Conservation (phyloP, 2,888 invertebrate species). For the Melikaiella ostensackeni region DNA sequence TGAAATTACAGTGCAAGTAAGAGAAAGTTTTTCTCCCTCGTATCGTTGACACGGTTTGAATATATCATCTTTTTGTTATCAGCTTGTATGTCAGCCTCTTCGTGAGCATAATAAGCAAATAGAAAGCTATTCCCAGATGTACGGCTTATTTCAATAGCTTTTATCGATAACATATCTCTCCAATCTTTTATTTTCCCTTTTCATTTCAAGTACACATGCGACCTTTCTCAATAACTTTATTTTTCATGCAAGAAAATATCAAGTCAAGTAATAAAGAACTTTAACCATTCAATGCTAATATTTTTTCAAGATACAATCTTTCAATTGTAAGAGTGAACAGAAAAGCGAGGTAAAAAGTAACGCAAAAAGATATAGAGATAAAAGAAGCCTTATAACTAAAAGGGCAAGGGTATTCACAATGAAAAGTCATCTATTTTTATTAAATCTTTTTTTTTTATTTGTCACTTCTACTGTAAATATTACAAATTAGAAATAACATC, state of each 20-base stretch:
- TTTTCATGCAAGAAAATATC: background rate
- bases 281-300: background rate
- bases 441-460: constrained; percentile 56
- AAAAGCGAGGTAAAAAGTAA: no score
- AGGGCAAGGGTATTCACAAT: background rate
- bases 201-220: background rate
- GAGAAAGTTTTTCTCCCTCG: background rate
- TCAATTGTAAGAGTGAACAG: no score
- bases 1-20: background rate
- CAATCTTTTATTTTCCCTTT: background rate
- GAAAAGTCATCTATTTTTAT: constrained; percentile 41
- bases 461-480: constrained; percentile 63
- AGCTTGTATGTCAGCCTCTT: constrained; percentile 5
- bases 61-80: background rate
- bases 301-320: background rate
- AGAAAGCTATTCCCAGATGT: background rate
- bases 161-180: constrained; percentile 1
- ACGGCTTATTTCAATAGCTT: constrained; percentile 10
- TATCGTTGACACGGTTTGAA: background rate
- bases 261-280: background rate
- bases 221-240: background rate
- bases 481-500: constrained; percentile 70
- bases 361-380: no score
- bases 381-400: no score
- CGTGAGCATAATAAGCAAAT: constrained; percentile 3